Evolutionary conservation across 2,797 vertebrate species (phyloP).

Genomic region (Rhadinocentrus ornatus): DNA sequence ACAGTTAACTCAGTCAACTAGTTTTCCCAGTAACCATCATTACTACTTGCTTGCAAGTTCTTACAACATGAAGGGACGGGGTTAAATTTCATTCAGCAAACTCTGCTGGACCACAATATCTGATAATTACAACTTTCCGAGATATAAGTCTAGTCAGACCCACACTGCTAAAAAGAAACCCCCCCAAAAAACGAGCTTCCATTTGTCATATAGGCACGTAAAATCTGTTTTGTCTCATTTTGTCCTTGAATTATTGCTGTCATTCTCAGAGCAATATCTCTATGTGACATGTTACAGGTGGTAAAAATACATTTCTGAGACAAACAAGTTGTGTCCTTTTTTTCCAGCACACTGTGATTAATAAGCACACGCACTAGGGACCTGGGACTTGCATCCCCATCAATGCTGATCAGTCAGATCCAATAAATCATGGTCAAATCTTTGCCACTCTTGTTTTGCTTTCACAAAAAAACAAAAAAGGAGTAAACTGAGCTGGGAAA

Average conservation of each 20-base stretch:
- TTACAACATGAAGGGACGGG: neutral
- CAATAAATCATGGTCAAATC: too few species aligned
- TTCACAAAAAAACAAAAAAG: neutral
- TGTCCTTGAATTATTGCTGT: neutral
- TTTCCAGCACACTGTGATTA: too few species aligned
- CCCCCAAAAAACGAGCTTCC: too few species aligned
- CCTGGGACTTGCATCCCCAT: too few species aligned
- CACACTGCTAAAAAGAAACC: neutral
- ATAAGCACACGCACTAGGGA: too few species aligned
- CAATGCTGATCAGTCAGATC: too few species aligned
- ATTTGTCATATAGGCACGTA: neutral
- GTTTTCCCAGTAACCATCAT: neutral
- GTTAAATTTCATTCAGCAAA: neutral
- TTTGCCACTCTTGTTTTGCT: too few species aligned
- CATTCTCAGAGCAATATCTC: neutral
- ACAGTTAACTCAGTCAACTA: neutral
- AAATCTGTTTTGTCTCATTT: neutral
- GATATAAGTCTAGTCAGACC: neutral
- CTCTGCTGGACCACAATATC: neutral
- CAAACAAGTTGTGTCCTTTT: too few species aligned
- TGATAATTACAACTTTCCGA: neutral
- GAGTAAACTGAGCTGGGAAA: too few species aligned
- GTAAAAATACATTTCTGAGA: neutral
- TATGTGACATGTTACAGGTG: neutral
- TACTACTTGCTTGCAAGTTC: neutral